Percentiles rank a stretch among this genome's conserved stretches.
Evolutionary conservation across 2,888 invertebrate species (phyloP).

Genomic region (Spilarctia lutea): DNA sequence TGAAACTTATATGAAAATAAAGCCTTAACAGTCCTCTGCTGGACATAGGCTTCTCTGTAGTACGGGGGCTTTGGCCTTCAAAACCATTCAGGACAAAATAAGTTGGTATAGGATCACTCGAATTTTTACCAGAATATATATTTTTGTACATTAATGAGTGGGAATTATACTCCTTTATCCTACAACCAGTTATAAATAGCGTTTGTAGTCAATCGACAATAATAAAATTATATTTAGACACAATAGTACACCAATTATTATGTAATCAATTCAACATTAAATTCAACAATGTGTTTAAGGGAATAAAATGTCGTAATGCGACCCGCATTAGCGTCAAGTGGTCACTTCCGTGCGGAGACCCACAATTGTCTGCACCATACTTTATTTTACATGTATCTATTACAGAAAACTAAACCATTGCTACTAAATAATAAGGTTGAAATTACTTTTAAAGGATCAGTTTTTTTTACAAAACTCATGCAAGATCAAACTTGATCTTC

Average conservation of each 20-base stretch:
- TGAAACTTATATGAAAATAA: too few species aligned
- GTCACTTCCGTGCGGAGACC: constrained; percentile 69
- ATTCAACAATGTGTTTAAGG: constrained; percentile 46
- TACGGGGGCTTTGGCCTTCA: too few species aligned
- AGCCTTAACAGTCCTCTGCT: too few species aligned
- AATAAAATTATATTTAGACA: not conserved
- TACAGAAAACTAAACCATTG: constrained; percentile 32
- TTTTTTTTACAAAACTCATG: constrained; percentile 5
- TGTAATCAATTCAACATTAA: constrained; percentile 22
- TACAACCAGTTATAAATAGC: not conserved
- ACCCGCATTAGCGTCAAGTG: constrained; percentile 76
- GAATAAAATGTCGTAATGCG: constrained; percentile 59
- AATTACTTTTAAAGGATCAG: not conserved
- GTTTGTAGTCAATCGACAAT: not conserved
- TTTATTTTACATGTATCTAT: constrained; percentile 58
- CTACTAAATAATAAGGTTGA: constrained; percentile 15
- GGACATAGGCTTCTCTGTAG: too few species aligned
- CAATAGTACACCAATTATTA: constrained; percentile 3
- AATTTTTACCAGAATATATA: too few species aligned
- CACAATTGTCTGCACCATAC: constrained; percentile 68
- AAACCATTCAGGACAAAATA: too few species aligned
- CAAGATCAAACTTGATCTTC: constrained; percentile 35
- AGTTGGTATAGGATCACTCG: too few species aligned
- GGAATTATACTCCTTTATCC: not conserved
- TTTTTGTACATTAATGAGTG: not conserved